A percentile compares a stretch with the other conserved stretches of the same genome.
Conservation (phyloP, 1,140 invertebrate species). For the Sarcophaga peregrina region DNA sequence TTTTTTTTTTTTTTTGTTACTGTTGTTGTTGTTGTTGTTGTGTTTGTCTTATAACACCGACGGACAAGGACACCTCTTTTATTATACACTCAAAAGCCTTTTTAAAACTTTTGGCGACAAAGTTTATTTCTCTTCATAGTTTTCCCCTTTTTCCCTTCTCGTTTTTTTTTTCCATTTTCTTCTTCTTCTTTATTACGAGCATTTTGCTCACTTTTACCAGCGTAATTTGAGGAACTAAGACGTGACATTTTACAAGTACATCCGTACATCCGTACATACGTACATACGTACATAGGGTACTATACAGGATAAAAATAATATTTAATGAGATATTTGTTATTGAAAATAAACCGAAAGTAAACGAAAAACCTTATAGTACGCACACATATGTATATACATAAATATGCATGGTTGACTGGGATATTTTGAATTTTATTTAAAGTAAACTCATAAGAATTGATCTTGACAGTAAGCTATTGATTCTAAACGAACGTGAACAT, state of each 20-base stretch:
- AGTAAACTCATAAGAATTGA: too few relatives aligned
- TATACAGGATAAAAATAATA: background rate
- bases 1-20: too few relatives aligned
- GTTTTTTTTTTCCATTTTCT: background rate
- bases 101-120: conserved; percentile 33
- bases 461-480: too few relatives aligned
- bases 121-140: background rate
- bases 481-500: too few relatives aligned
- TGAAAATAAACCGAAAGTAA: conserved; percentile 23
- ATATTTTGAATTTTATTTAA: too few relatives aligned
- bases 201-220: conserved; percentile 10
- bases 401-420: too few relatives aligned
- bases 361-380: background rate
- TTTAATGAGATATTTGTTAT: conserved; percentile 41
- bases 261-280: background rate
- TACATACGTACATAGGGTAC: background rate
- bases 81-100: conserved; percentile 24
- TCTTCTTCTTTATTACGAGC: background rate
- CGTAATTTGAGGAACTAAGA: conserved; percentile 38
- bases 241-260: conserved; percentile 33
- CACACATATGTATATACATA: background rate
- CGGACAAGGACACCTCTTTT: conserved; percentile 26
- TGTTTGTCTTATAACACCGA: background rate
- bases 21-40: too few relatives aligned
- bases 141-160: background rate